Evolutionary conservation across 1,140 invertebrate species (phyloP), one percentile per base, ranked within the genome.

Genomic region (Drosophila pruinosa): DNA sequence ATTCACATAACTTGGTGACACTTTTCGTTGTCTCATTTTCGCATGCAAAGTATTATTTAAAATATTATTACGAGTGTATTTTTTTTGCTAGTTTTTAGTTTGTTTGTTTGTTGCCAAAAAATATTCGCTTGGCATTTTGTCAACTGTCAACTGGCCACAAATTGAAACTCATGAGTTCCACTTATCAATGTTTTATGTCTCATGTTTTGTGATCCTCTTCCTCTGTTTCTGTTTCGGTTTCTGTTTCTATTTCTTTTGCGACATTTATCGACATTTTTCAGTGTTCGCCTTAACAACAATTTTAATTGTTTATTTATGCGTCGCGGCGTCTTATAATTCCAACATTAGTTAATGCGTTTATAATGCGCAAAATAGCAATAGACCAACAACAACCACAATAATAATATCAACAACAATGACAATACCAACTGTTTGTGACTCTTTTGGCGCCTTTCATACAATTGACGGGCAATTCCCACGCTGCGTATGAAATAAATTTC

Each of bases 401-500:
- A n/a, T n/a, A n/a, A n/a, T n/a, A n/a, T n/a, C 36, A 56, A 52
- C 17, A 31, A 26, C 19, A 28, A 71, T 28, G 41, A 14, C 12
- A 57, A 57, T 19, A 26, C 41, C 3, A 38, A 48, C 39, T 15
- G 39, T 53, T 53, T 58, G 38, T 71, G 69, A 57, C 31, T 57
- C 8, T 52, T 47, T 81, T 82, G 78, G 80, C 80, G 81, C 80
- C 76, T 79, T 70, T 71, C 79, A 34, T 81, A 86, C 81, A 88
- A 88, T 88, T 81, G 82, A 81, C 63, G 69, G 70, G 61, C 73
- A 45, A 88, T 86, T 86, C 81, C 81, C 81, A 86, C 81, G 82
- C 81, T 88, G 81, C 81, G 81, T 86, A 88, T 88, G 77, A 86
- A 86, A 81, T 81, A 85, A 85, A 85, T 85, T 73, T 74, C 45